Conservation (phyloP, 2,113 vertebrate species). For the Scomber japonicus region DNA sequence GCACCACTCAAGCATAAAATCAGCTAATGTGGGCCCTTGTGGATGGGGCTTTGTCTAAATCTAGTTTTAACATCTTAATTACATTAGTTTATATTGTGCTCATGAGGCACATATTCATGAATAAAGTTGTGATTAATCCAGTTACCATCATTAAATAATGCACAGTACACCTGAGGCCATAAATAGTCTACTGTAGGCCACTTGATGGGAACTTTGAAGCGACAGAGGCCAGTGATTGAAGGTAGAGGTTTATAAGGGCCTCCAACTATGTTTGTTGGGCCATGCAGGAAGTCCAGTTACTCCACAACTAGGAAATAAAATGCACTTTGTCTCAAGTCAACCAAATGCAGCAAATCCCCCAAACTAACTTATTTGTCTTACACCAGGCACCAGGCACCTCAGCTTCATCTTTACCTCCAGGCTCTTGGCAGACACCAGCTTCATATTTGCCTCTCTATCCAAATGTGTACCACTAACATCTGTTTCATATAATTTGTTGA, state of each 20-base stretch:
- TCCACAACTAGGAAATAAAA: neutral
- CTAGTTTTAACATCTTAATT: neutral
- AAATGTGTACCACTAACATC: neutral
- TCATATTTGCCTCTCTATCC: neutral
- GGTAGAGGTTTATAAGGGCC: neutral
- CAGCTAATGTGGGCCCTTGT: neutral
- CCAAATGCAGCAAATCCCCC: neutral
- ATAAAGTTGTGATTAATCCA: neutral
- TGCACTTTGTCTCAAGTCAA: neutral
- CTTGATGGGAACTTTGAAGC: neutral
- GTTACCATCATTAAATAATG: neutral
- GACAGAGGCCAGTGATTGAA: neutral
- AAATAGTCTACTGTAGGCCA: neutral
- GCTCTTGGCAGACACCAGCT: neutral
- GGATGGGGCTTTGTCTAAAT: neutral
- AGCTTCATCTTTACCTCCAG: neutral
- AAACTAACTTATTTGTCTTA: neutral
- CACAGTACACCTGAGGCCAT: neutral
- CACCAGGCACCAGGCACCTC: neutral
- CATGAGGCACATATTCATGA: neutral
- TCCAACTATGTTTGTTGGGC: neutral
- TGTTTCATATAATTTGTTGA: slow-evolving; percentile 17
- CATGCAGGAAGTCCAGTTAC: neutral
- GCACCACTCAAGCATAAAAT: neutral
- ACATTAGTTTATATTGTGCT: neutral